Percentiles rank a stretch among this genome's conserved stretches.
phyloP scores from a whole-genome alignment of 2,113 vertebrate species.

The Eclectus roratus region DNA sequence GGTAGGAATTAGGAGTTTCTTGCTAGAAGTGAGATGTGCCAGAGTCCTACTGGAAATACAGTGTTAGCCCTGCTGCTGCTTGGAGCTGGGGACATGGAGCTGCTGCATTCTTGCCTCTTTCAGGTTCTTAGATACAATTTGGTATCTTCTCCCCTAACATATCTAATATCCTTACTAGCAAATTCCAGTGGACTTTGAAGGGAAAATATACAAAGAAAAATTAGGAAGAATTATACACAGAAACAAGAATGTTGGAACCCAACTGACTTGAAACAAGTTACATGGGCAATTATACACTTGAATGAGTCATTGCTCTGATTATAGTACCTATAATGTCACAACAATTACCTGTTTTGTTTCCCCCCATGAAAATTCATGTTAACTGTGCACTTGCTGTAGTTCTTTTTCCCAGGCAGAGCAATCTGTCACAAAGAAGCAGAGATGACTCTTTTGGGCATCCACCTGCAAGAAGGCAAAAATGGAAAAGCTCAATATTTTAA shows the following conservation, averaged over 20 bases:
- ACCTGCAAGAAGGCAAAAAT: not conserved
- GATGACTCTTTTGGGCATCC: not conserved
- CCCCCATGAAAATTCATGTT: not conserved
- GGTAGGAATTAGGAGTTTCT: not conserved
- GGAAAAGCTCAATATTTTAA: not conserved
- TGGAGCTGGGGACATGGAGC: not conserved
- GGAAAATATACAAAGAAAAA: not conserved
- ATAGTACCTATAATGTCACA: not conserved
- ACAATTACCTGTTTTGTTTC: not conserved
- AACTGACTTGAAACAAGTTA: slow-evolving; percentile 16
- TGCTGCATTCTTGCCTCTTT: not conserved
- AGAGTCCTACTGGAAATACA: not conserved
- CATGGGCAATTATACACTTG: not conserved
- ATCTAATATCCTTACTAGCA: not conserved
- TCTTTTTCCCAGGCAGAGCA: not conserved
- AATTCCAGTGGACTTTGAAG: not conserved
- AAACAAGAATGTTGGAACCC: not conserved
- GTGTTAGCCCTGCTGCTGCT: not conserved
- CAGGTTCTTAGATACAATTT: not conserved
- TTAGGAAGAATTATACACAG: not conserved
- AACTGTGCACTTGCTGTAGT: not conserved
- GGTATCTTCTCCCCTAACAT: not conserved
- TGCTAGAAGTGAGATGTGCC: not conserved
- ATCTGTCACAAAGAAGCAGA: not conserved
- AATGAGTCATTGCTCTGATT: not conserved